phyloP scores from a whole-genome alignment of 92 coral and sea anemone genomes.

The Phymanthus crucifer region DNA sequence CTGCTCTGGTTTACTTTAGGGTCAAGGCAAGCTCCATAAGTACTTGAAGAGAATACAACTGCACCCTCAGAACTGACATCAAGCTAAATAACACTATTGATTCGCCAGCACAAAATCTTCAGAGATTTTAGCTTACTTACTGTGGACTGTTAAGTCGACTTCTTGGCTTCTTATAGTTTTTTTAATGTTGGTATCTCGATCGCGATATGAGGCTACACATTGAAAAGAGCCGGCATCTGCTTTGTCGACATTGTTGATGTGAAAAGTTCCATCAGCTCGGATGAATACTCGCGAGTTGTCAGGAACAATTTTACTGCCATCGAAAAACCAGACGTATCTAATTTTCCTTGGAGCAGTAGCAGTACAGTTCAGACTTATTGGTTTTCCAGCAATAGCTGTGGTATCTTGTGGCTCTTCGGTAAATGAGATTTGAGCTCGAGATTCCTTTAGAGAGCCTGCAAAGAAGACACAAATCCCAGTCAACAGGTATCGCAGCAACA shows the following conservation, averaged over 20 bases:
- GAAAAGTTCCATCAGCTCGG: constrained; percentile 47
- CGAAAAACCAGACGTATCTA: constrained; percentile 49
- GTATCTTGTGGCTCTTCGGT: constrained; percentile 42
- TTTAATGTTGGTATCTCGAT: not conserved
- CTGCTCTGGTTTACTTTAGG: not conserved
- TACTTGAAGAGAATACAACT: constrained; percentile 2
- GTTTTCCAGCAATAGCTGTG: constrained; percentile 47
- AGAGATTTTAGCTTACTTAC: constrained; percentile 42
- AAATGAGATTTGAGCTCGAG: constrained; percentile 44
- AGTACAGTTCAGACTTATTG: constrained; percentile 52
- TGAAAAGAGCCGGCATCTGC: constrained; percentile 59
- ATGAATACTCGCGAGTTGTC: constrained; percentile 21
- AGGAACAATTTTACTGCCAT: constrained; percentile 10
- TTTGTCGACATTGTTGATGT: constrained; percentile 36
- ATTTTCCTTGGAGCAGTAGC: constrained; percentile 35
- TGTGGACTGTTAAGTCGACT: constrained; percentile 42
- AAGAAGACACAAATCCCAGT: constrained; percentile 18
- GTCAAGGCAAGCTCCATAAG: not conserved
- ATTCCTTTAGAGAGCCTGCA: constrained; percentile 64
- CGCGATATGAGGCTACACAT: constrained; percentile 39
- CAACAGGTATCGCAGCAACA: constrained; percentile 18
- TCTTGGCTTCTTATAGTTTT: constrained; percentile 27
- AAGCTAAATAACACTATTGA: not conserved
- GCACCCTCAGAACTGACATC: not conserved
- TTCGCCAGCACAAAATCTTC: not conserved